Evolutionary conservation across 2,113 vertebrate species (phyloP), one percentile per base, ranked within the genome.

Genomic region (Dermatemys mawii): DNA sequence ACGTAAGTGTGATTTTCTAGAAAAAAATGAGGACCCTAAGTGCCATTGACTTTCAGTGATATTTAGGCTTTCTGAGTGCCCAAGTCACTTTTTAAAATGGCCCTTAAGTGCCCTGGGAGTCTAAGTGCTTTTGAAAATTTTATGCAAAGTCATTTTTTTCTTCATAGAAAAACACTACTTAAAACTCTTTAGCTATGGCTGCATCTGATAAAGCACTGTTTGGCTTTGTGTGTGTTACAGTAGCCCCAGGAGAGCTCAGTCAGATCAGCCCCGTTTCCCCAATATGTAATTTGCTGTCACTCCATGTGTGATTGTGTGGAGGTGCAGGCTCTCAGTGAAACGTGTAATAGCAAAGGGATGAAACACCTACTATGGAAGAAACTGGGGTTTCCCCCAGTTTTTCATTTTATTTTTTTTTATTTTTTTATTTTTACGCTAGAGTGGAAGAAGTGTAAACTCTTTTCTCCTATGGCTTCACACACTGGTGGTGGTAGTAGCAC

Each of bases 101-200:
- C 41, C 38, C 6, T 87, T 87, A 80, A 55, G 4, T 21, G 41
- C 35, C n/a, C 21, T 35, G 29, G 60, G 32, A 32, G 16, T 35
- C 2, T 70, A 70, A 10, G 35, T 38, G 9, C 63, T 38, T 70
- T 38, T 70, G 63, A 70, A 38, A 70, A 70, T 90, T 81, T 87
- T 95, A 67, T 14, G 27, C 84, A 11, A 11, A 75, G 4, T 13
- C 89, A 83, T 83, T 95, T 82, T 8, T 75, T 84, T 87, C 38
- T 63, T 92, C 35, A 41, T 83, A 53, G 90, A 87, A 55, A 4
- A 12, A 4, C 19, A 11, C n/a, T 70, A 21, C 13, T 0, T n/a
- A 6, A 63, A 88, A 55, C 38, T 1, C 49, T 38, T 38, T 22
- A 38, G 63, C 19, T 70, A 70, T 38, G 22, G 27, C n/a, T 92